Conservation (phyloP, 1,140 invertebrate species). For the Magallana angulata region DNA sequence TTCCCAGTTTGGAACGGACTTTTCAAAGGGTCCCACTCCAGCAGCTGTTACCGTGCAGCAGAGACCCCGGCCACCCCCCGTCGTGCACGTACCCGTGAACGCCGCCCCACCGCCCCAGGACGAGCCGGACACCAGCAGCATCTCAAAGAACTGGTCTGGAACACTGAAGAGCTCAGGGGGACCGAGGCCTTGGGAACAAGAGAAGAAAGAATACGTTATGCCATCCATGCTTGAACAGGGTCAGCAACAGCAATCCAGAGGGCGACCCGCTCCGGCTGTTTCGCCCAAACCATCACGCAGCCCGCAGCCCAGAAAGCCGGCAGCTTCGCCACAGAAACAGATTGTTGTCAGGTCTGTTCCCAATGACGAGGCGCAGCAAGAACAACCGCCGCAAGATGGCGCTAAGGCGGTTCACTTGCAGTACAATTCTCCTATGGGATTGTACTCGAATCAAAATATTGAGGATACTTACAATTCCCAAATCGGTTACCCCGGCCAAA, state of each 20-base stretch:
- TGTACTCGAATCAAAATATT: constrained; percentile 97
- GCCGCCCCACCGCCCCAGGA: constrained; percentile 38
- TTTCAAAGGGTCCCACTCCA: constrained; percentile 55
- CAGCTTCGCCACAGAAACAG: constrained; percentile 50
- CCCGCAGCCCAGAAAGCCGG: constrained; percentile 40
- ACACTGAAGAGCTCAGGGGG: constrained; percentile 39
- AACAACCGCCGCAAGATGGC: constrained; percentile 30
- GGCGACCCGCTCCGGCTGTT: constrained; percentile 49
- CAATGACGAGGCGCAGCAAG: constrained; percentile 41
- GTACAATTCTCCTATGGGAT: constrained; percentile 96
- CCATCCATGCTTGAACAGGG: constrained; percentile 43
- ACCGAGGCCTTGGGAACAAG: constrained; percentile 71
- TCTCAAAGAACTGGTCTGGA: constrained; percentile 34
- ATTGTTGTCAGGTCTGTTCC: constrained; percentile 65
- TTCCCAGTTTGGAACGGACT: constrained; percentile 68
- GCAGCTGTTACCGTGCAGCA: constrained; percentile 37
- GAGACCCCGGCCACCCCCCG: constrained; percentile 58
- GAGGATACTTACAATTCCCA: constrained; percentile 95
- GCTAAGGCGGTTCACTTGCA: constrained; percentile 81
- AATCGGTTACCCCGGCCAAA: constrained; percentile 59
- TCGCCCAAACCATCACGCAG: constrained; percentile 60
- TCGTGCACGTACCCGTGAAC: constrained; percentile 54
- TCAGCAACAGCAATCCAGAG: not conserved
- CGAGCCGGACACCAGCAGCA: constrained; percentile 33
- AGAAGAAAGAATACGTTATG: constrained; percentile 56